Base-by-base conservation (phyloP, 2,888 invertebrate genomes). In the Macrostomum cliftonense region DNA sequence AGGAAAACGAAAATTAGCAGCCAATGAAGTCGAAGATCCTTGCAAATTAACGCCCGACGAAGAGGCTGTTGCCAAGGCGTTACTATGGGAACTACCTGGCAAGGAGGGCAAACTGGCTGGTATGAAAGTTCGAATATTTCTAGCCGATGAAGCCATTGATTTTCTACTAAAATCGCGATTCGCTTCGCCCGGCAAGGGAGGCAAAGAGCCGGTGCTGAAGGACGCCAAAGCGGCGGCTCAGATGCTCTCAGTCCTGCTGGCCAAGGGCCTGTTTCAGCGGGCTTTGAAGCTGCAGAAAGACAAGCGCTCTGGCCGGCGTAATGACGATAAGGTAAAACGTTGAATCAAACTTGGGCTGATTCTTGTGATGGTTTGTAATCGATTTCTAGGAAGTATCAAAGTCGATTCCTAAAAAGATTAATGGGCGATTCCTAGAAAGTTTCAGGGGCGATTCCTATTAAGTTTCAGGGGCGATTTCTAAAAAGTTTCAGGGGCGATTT, bases 81-180 rank as follows among this genome's bases (percentile, higher is more conserved):
- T 97, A 59, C 81, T 86, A 48, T 83, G 84, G 56, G 88, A 89
- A 72, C 81, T 91, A 20, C 87, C 85, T 37, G 83, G 82, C 2
- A 91, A 93, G 73, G 87, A 85, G 68, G 93, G 91, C 0, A 91
- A 89, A 71, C 87, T 95, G 67, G 77, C 91, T 46, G 87, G 85
- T 64, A 93, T 95, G 69, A 83, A 87, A 71, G 93, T 95, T 12
- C 86, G 89, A 68, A 95, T 91, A 72, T 95, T 95, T 64, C 86
- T 86, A 57, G 86, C 88, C 79, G 65, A 65, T 28, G 85, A 88
- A 68, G 95, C 93, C 1, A 80, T 97, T 13, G 91, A 95, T 67
- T 82, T 81, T 0, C 73, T 97, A 9, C 71, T 93, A 65, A 40
- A 19, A 17, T 95, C 95, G 1, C 83, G 84, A 67, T 97, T 85